A percentile compares a stretch with the other conserved stretches of the same genome.
Conservation (phyloP, 2,888 invertebrate genomes). For the Malthinus seriepunctatus region DNA sequence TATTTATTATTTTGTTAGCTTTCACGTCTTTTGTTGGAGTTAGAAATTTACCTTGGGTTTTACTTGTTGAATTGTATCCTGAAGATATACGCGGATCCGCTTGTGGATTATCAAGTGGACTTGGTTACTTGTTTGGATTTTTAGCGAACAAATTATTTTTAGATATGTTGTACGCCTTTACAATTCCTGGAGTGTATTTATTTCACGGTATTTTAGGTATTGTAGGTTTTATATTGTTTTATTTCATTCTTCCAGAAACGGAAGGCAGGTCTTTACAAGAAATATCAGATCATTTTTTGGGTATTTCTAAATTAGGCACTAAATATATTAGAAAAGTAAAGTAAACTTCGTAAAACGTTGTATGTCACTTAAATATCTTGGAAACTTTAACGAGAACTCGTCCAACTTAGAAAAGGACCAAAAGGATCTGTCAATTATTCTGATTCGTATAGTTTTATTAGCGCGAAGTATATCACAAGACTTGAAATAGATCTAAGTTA, state of each 20-base stretch:
- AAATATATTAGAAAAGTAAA: too few species aligned
- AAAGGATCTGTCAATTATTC: too few species aligned
- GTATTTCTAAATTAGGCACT: slow-evolving; percentile 54
- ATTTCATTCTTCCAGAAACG: slow-evolving; percentile 77
- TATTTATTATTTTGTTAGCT: slow-evolving; percentile 71
- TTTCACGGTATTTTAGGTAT: slow-evolving; percentile 68
- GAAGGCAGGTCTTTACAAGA: slow-evolving; percentile 75
- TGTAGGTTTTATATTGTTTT: slow-evolving; percentile 65
- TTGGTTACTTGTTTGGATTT: slow-evolving; percentile 77
- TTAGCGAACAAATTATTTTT: slow-evolving; percentile 75
- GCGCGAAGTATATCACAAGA: too few species aligned
- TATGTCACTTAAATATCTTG: too few species aligned
- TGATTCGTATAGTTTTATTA: too few species aligned
- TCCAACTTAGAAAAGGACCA: too few species aligned
- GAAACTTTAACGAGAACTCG: too few species aligned
- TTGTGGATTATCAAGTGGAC: slow-evolving; percentile 71
- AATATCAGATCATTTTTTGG: slow-evolving; percentile 71
- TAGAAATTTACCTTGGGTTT: slow-evolving; percentile 71
- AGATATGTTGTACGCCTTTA: slow-evolving; percentile 63
- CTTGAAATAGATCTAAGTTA: too few species aligned
- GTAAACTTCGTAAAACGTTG: too few species aligned
- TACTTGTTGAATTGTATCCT: slow-evolving; percentile 77
- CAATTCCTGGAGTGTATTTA: slow-evolving; percentile 73
- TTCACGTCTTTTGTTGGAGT: slow-evolving; percentile 72
- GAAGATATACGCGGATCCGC: slow-evolving; percentile 70